Evolutionary conservation across 2,113 vertebrate species (phyloP).

Genomic region (Sisor rabdophorus): DNA sequence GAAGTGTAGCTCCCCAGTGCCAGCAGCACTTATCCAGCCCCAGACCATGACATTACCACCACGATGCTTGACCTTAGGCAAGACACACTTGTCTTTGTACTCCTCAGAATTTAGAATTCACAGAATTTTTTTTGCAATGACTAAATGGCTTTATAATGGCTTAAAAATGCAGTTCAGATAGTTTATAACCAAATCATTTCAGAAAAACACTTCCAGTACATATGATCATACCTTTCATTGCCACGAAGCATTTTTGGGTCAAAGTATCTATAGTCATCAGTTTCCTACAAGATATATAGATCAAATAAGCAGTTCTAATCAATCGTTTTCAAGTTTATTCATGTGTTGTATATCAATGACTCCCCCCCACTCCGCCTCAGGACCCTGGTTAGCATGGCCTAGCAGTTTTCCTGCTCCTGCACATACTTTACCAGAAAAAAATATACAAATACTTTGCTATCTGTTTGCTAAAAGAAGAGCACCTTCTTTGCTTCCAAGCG

Average conservation of each 20-base stretch:
- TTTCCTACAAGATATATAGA: slow-evolving; percentile 75
- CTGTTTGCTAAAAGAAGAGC: slow-evolving; percentile 48
- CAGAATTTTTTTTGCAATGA: too few relatives aligned
- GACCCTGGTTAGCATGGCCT: slow-evolving; percentile 28
- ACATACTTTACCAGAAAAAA: slow-evolving; percentile 41
- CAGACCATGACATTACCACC: too few relatives aligned
- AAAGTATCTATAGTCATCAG: slow-evolving; percentile 96
- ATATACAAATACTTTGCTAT: slow-evolving; percentile 34
- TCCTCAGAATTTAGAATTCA: too few relatives aligned
- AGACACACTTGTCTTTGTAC: too few relatives aligned
- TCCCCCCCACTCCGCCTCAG: slow-evolving; percentile 23
- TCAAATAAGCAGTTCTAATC: slow-evolving; percentile 23
- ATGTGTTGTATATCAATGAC: slow-evolving; percentile 12
- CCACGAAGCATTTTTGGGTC: slow-evolving; percentile 97
- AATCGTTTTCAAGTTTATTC: slow-evolving; percentile 20
- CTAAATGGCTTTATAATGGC: slow-evolving; percentile 22
- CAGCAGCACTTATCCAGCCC: too few relatives aligned
- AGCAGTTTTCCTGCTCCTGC: slow-evolving; percentile 23
- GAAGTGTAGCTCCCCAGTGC: too few relatives aligned
- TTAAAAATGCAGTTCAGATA: slow-evolving; percentile 25
- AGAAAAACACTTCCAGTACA: neutral
- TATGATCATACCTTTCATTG: slow-evolving; percentile 82
- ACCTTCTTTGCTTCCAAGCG: slow-evolving; percentile 30
- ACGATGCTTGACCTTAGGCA: too few relatives aligned
- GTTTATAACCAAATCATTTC: slow-evolving; percentile 12